Base-by-base conservation (phyloP, 1,140 invertebrate species). In the Antheraea pernyi region DNA sequence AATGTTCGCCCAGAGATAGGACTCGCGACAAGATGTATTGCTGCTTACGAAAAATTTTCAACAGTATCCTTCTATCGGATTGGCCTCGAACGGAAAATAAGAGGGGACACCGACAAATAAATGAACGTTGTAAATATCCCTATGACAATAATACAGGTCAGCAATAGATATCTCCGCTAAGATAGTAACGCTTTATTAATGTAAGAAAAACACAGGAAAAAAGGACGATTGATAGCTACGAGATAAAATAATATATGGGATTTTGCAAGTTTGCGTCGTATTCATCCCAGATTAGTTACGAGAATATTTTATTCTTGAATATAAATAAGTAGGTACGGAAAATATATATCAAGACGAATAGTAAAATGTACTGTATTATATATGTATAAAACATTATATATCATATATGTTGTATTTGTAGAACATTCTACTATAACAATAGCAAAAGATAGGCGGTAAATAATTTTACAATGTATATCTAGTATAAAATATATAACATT, bases 61-160 rank as follows among this genome's bases (percentile, higher is more conserved):
- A 91, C 85, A 87, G 84, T 86, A 82, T 72, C 77, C 78, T 46
- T 82, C 85, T 89, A 89, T 91, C 88, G 79, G 87, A 91, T 90
- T 88, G 89, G 88, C 88, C 81, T 77, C 82, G 83, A 91, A 90
- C 86, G 88, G 83, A 90, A 91, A 91, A 90, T 90, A 91, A 91
- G 88, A 90, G 88, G 89, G 85, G 85, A 86, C 84, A 84, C 73
- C 80, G 77, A 82, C 84, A 88, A 86, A 91, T 90, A 91, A 91
- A 91, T 91, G 89, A 91, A 70, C 75, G 85, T 77, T 80, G 86
- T 91, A 91, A 91, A 91, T 91, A 88, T 88, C 88, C 80, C 85
- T 85, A 89, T 87, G 89, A 91, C 88, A 90, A 91, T 91, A 91
- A 91, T 90, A 91, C 89, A 91, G 89, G 88, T 91, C 89, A 91